phyloP scores from a whole-genome alignment of 2,797 vertebrate genomes.

The Halcyon leucocephala region DNA sequence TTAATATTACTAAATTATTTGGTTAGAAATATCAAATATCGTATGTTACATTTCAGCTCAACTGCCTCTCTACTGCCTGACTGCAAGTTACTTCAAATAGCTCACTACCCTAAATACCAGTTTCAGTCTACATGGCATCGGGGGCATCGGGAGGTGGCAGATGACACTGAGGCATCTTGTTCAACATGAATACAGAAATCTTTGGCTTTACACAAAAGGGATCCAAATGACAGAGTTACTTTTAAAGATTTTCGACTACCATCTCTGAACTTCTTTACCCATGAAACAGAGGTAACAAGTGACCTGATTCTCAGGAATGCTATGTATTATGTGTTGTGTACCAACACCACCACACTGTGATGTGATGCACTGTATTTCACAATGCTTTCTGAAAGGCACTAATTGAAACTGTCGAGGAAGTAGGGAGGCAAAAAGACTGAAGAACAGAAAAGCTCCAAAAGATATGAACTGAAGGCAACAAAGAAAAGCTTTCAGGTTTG shows the following conservation, averaged over 20 bases:
- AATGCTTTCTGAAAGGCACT: neutral
- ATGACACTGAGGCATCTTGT: neutral
- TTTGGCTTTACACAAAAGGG: neutral
- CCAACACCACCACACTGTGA: neutral
- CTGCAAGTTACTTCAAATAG: neutral
- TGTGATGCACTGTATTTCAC: neutral
- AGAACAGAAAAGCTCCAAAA: neutral
- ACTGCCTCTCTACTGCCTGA: neutral
- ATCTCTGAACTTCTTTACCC: neutral
- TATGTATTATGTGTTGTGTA: neutral
- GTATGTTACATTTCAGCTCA: neutral
- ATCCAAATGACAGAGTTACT: neutral
- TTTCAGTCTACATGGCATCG: neutral
- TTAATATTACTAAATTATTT: neutral
- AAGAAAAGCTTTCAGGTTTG: neutral
- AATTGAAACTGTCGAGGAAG: neutral
- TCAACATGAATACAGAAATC: neutral
- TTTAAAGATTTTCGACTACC: neutral
- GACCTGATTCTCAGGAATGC: neutral
- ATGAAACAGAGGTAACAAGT: neutral
- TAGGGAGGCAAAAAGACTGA: neutral
- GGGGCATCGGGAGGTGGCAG: neutral
- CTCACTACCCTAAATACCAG: neutral
- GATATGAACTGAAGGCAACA: neutral
- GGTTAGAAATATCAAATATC: neutral